Percentiles rank a stretch among this genome's conserved stretches.
Conservation (phyloP, 2,797 vertebrate genomes). For the Acridotheres tristis region DNA sequence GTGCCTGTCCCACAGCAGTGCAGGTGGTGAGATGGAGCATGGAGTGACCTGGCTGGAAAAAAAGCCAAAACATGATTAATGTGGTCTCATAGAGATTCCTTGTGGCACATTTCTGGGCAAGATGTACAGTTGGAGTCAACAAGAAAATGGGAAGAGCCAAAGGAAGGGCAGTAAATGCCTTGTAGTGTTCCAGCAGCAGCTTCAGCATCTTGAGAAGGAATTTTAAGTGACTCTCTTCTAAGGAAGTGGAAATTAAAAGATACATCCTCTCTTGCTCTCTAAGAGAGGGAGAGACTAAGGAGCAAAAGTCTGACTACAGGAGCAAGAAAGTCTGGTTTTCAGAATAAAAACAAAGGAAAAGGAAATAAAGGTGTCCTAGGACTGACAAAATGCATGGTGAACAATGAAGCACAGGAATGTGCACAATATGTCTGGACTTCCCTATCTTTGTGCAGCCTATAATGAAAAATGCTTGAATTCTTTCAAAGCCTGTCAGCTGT, state of each 20-base stretch:
- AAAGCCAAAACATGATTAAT: fast-evolving
- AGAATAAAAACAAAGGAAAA: not conserved
- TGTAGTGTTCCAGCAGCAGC: not conserved
- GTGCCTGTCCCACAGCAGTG: not conserved
- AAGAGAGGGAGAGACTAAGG: not conserved
- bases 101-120: not conserved
- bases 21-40: not conserved
- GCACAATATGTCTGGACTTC: fast-evolving
- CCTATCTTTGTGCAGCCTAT: fast-evolving
- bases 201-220: not conserved
- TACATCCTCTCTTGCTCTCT: not conserved
- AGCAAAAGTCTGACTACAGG: not conserved
- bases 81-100: not conserved
- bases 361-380: not conserved
- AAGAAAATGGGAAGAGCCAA: not conserved
- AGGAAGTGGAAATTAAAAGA: not conserved
- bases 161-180: not conserved
- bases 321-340: not conserved
- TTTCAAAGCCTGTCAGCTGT: not conserved
- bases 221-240: not conserved
- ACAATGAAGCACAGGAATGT: not conserved
- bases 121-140: fast-evolving
- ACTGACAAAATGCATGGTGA: not conserved
- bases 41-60: not conserved
- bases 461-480: not conserved